Base-by-base conservation (phyloP, 1,140 invertebrate species). In the Coenobita brevimanus region DNA sequence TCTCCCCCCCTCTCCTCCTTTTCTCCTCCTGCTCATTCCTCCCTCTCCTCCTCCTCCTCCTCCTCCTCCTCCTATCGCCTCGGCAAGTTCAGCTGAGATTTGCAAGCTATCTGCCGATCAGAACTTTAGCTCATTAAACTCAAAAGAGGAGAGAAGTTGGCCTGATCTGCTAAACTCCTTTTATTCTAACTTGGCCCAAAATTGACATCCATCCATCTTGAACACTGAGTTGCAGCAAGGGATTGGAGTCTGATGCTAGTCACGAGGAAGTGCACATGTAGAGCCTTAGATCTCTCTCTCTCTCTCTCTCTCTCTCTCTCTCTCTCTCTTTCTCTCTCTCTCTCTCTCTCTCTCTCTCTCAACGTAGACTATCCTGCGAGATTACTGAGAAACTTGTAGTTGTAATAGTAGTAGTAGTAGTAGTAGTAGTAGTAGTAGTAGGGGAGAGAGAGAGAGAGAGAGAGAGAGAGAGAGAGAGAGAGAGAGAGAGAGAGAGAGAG, bases 271-370 rank as follows among this genome's bases (percentile, higher is more conserved):
- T n/a, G n/a, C n/a, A n/a, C n/a, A n/a, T n/a, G n/a, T n/a, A n/a
- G n/a, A n/a, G n/a, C 21, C 21, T 24, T 76, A 21, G 21, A 36
- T 30, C 38, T 76, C 38, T 50, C 41, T 41, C 73, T 76, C 41
- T 76, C 27, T 41, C 73, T 76, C 3, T 3, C 73, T 76, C 73
- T 76, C 73, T 76, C 73, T 46, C 73, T 76, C 73, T 76, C 43
- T 50, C 46, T 54, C 38, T 71, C 67, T 71, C 67, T 71, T 30
- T 71, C 67, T 71, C 67, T 71, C 67, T 71, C 67, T 71, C 43
- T n/a, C 73, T 43, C 75, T 78, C 75, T 43, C 75, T 78, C 75
- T 57, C 75, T 57, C 43, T 54, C 75, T 21, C 36, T 41, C 79
- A 1, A 41, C 36, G 21, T 50, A 3, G n/a, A 41, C 73, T 6